These are phyloP conservation scores for Hololepta plana DNA, from an alignment of 2,888 invertebrate species.

Conservation along the genomic window DNA sequence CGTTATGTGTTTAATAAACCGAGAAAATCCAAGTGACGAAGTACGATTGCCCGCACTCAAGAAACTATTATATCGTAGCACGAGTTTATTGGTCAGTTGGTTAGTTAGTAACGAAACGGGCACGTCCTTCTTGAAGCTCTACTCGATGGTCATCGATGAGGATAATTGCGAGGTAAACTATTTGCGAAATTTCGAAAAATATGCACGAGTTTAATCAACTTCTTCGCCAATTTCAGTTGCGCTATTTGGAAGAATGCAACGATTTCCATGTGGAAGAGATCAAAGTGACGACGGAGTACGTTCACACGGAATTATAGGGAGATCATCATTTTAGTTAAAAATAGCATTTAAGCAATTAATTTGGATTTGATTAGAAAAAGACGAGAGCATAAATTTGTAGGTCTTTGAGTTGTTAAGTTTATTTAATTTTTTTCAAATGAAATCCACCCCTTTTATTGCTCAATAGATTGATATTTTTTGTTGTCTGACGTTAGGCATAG, in stretches of 20 bases:
- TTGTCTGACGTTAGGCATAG: too few relatives aligned
- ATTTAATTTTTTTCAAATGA: too few relatives aligned
- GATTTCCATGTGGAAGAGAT: slow-evolving; percentile 69
- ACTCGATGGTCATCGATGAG: slow-evolving; percentile 53
- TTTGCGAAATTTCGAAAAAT: slow-evolving; percentile 3
- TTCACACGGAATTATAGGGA: slow-evolving; percentile 69
- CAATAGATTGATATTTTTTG: too few relatives aligned
- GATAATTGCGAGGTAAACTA: slow-evolving; percentile 56
- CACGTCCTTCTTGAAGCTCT: slow-evolving; percentile 62
- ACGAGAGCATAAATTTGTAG: too few relatives aligned
- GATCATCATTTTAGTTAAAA: too few relatives aligned
- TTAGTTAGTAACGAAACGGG: slow-evolving; percentile 56
- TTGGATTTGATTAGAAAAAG: too few relatives aligned
- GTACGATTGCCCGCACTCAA: slow-evolving; percentile 47
- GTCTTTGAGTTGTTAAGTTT: too few relatives aligned
- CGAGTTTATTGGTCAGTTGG: slow-evolving; percentile 60
- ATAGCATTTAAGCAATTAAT: too few relatives aligned
- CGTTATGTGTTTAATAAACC: slow-evolving; percentile 61
- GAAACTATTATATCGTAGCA: slow-evolving; percentile 48
- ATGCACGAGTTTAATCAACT: slow-evolving; percentile 2
- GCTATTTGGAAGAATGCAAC: slow-evolving; percentile 53
- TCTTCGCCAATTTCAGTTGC: slow-evolving; percentile 29
- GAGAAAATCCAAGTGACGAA: slow-evolving; percentile 36
- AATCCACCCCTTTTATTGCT: too few relatives aligned
- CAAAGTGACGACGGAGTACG: slow-evolving; percentile 64